Conservation (phyloP, 1,140 invertebrate genomes). For the Heliothis virescens region DNA sequence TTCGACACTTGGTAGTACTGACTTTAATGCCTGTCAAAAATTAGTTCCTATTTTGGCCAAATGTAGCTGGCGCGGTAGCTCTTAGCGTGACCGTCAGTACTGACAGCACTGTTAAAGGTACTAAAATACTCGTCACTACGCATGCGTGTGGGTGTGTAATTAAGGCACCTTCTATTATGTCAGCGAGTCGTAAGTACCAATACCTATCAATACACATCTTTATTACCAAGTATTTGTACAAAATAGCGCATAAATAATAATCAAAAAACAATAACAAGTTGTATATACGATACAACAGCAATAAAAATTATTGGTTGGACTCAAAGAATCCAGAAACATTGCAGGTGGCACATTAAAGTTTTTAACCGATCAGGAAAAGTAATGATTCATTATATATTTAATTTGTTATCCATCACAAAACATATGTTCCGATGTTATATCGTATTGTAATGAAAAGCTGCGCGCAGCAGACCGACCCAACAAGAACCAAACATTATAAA, state of each 20-base stretch:
- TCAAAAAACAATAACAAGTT: background rate
- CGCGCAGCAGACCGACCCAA: background rate
- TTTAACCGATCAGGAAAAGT: conserved; percentile 9
- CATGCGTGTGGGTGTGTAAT: too few species aligned
- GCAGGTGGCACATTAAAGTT: conserved; percentile 16
- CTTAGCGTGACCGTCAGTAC: too few species aligned
- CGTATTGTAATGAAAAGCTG: conserved; percentile 38
- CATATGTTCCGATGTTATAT: conserved; percentile 12
- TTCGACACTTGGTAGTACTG: too few species aligned
- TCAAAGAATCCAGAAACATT: background rate
- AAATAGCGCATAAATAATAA: background rate
- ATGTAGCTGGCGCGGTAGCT: too few species aligned
- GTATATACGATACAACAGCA: background rate
- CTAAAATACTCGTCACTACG: too few species aligned
- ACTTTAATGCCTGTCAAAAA: too few species aligned
- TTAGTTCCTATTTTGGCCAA: too few species aligned
- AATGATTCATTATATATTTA: conserved; percentile 30
- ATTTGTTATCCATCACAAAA: conserved; percentile 3
- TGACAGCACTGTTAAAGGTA: too few species aligned
- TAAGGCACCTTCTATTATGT: too few species aligned
- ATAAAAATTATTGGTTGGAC: conserved; percentile 26
- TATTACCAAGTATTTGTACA: too few species aligned
- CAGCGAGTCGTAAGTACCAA: too few species aligned
- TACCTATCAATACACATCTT: background rate
- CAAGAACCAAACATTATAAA: conserved; percentile 24